These are phyloP conservation scores for Sogatella furcifera DNA, from an alignment of 1,140 invertebrate species.

Conservation along the genomic window DNA sequence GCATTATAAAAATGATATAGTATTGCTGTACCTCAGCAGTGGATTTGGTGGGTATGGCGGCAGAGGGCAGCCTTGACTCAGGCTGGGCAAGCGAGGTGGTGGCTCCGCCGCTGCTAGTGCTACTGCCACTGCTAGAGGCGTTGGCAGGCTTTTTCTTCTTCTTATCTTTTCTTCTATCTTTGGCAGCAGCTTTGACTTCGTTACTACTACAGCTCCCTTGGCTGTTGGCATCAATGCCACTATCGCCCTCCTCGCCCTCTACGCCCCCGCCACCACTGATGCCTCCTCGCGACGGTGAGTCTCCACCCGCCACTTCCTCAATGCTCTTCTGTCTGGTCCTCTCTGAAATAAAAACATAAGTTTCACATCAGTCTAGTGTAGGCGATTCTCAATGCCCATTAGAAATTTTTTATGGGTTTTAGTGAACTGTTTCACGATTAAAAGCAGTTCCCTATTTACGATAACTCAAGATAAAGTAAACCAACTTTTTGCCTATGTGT, in stretches of 20 bases:
- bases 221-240: slow-evolving; percentile 76
- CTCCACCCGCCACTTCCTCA: slow-evolving; percentile 16
- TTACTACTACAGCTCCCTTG: slow-evolving; percentile 73
- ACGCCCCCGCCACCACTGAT: slow-evolving; percentile 25
- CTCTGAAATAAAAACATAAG: background rate
- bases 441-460: too few species aligned
- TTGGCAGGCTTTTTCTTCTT: slow-evolving; percentile 49
- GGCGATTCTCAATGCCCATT: too few species aligned
- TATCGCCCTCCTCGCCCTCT: slow-evolving; percentile 72
- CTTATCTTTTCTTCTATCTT: slow-evolving; percentile 58
- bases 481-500: too few species aligned
- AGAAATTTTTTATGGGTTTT: too few species aligned
- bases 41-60: slow-evolving; percentile 3
- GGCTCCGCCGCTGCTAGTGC: background rate
- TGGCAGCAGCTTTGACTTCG: slow-evolving; percentile 44
- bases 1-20: too few species aligned
- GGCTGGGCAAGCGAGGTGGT: background rate
- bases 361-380: too few species aligned
- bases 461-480: too few species aligned
- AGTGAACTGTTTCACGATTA: too few species aligned
- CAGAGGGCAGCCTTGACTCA: slow-evolving; percentile 2
- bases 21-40: background rate
- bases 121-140: background rate
- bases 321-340: slow-evolving; percentile 1
- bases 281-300: slow-evolving; percentile 27